Evolutionary conservation across 2,888 invertebrate genomes (phyloP).

Genomic region (Galerucella pusilla): DNA sequence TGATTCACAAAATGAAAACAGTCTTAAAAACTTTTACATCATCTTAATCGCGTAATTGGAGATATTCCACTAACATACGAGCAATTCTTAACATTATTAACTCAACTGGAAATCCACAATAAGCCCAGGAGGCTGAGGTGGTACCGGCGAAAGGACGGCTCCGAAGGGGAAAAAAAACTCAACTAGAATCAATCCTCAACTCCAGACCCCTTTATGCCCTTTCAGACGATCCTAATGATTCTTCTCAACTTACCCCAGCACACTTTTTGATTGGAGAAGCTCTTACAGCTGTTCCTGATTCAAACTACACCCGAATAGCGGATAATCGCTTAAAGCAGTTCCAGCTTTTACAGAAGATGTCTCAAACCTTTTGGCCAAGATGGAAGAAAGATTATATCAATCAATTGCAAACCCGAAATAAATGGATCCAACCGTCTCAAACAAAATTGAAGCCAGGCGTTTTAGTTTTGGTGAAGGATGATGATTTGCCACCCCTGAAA

Average conservation of each 20-base stretch:
- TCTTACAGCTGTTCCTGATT: slow-evolving; percentile 44
- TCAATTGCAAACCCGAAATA: slow-evolving; percentile 40
- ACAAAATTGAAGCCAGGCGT: no score
- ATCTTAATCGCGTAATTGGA: slow-evolving; percentile 1
- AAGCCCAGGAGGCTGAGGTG: no score
- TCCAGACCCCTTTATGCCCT: slow-evolving; percentile 10
- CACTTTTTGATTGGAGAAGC: slow-evolving; percentile 51
- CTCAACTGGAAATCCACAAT: no score
- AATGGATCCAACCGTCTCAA: not conserved
- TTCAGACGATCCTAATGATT: slow-evolving; percentile 47
- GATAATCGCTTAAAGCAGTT: slow-evolving; percentile 44
- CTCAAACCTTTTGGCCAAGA: slow-evolving; percentile 16
- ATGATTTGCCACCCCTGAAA: no score
- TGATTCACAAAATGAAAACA: no score
- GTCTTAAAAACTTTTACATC: no score
- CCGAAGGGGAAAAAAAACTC: no score
- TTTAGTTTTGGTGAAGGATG: no score
- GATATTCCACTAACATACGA: slow-evolving; percentile 15
- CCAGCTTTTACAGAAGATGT: slow-evolving; percentile 40
- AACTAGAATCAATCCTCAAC: slow-evolving; percentile 1
- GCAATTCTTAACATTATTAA: slow-evolving; percentile 8
- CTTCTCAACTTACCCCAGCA: slow-evolving; percentile 48
- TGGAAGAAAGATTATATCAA: slow-evolving; percentile 48
- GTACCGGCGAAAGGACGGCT: no score
- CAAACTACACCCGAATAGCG: slow-evolving; percentile 28